These are phyloP conservation scores for Yponomeuta plumbellus DNA, from an alignment of 2,888 invertebrate species.

Conservation along the genomic window DNA sequence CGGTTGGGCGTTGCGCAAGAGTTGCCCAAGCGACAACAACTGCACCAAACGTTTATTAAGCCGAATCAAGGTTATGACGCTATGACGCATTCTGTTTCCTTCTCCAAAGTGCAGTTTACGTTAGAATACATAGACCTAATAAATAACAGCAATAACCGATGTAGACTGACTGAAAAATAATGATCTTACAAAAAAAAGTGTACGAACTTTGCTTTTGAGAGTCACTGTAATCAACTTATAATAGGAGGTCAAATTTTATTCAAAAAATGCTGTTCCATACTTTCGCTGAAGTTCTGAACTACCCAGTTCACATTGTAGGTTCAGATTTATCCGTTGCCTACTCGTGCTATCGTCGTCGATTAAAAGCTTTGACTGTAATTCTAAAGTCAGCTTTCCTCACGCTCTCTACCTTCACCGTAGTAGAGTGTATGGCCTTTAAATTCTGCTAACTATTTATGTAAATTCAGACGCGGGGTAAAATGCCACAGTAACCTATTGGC, in stretches of 20 bases:
- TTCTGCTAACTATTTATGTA: background rate
- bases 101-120: constrained; percentile 6
- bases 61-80: constrained; percentile 43
- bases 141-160: no score
- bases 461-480: constrained; percentile 23
- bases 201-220: no score
- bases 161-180: no score
- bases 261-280: no score
- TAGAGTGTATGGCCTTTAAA: background rate
- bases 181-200: no score
- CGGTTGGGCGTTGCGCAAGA: constrained; percentile 38
- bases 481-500: constrained; percentile 40
- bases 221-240: no score
- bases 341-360: no score
- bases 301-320: no score
- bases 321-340: no score
- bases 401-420: background rate
- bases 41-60: constrained; percentile 34
- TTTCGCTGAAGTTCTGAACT: no score
- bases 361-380: no score
- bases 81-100: constrained; percentile 32
- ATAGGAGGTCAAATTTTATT: no score
- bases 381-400: background rate
- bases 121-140: constrained; percentile 20
- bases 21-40: constrained; percentile 34